A percentile compares a stretch with the other conserved stretches of the same genome.
Conservation (phyloP, 2,888 invertebrate species). For the Athripsodes cinereus region DNA sequence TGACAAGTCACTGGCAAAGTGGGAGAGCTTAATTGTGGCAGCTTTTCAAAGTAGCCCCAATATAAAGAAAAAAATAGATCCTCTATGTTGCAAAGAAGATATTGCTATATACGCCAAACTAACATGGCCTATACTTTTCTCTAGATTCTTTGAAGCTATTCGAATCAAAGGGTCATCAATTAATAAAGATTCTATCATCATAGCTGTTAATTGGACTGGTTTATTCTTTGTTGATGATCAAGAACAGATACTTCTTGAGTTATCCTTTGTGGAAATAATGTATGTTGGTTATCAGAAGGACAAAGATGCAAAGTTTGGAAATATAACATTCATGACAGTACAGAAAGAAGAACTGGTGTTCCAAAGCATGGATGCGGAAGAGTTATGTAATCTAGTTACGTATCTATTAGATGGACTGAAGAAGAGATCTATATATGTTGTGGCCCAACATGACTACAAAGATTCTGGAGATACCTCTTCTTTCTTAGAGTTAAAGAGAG, state of each 20-base stretch:
- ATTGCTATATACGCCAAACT: slow-evolving; percentile 86
- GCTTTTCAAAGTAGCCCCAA: slow-evolving; percentile 68
- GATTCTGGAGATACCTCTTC: slow-evolving; percentile 51
- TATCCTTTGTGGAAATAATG: slow-evolving; percentile 80
- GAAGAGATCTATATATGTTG: slow-evolving; percentile 75
- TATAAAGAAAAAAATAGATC: slow-evolving; percentile 59
- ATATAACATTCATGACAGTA: slow-evolving; percentile 73
- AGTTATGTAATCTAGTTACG: slow-evolving; percentile 75
- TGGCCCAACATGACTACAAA: slow-evolving; percentile 61
- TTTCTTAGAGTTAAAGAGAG: slow-evolving; percentile 56
- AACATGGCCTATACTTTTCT: slow-evolving; percentile 93
- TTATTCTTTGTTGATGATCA: slow-evolving; percentile 88
- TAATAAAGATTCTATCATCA: slow-evolving; percentile 69
- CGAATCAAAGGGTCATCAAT: slow-evolving; percentile 64
- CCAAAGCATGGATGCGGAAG: slow-evolving; percentile 82
- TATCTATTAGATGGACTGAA: slow-evolving; percentile 83
- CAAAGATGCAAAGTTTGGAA: slow-evolving; percentile 51
- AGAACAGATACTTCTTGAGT: slow-evolving; percentile 83
- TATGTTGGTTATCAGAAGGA: slow-evolving; percentile 60
- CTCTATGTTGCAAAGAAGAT: slow-evolving; percentile 76
- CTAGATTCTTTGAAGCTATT: slow-evolving; percentile 89
- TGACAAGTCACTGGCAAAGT: slow-evolving; percentile 58
- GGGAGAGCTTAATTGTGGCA: slow-evolving; percentile 66
- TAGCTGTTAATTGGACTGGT: slow-evolving; percentile 93
- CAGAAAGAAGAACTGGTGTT: slow-evolving; percentile 87